Base-by-base conservation (phyloP, 37 sponge, comb jelly and placozoan species). In the Halisarca cf. caerulea region DNA sequence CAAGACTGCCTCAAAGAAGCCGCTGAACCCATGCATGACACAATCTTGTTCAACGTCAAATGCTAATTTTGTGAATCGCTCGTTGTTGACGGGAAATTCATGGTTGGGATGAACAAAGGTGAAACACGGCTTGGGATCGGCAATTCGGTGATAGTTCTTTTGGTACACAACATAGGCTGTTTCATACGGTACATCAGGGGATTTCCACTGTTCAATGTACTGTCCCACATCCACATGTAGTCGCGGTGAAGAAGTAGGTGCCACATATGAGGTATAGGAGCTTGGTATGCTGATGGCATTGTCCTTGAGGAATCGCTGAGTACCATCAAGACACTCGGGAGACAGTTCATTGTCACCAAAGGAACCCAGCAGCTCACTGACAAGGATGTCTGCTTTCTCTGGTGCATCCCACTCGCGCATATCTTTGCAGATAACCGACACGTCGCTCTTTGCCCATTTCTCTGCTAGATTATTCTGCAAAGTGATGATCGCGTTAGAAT, bases 321-420 rank as follows among this genome's bases (percentile, higher is more conserved):
- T 97, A 2, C 99, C 99, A 83, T 99, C 99, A 60, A 99, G 92
- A 86, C 99, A 99, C 47, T 99, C 99, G 20, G 99, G 99, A 39
- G 99, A 99, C 18, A 99, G 88, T 81, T 99, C 99, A 75, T 99
- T 99, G 89, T 99, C 99, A 47, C 99, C 90, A 90, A 99, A 99
- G 27, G 99, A 99, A 25, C 99, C 99, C 54, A 99, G 87, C 28
- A 99, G 89, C 75, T 99, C 99, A 86, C 99, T 99, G 20, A 99
- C 97, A 11, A 99, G 57, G 60, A 99, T 96, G 77, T 74, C 77
- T 38, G 77, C 77, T 83, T 97, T 88, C 45, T 91, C 93, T 27
- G 97, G 95, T 36, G 97, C 89, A 1, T 86, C 58, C 99, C 99
- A 99, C 18, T 89, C 69, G 44, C 99, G 85, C 99, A 99, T 99